These are phyloP conservation scores for Halisarca cf. caerulea DNA, from an alignment of 37 sponge, comb jelly and placozoan genomes.

Conservation along the genomic window DNA sequence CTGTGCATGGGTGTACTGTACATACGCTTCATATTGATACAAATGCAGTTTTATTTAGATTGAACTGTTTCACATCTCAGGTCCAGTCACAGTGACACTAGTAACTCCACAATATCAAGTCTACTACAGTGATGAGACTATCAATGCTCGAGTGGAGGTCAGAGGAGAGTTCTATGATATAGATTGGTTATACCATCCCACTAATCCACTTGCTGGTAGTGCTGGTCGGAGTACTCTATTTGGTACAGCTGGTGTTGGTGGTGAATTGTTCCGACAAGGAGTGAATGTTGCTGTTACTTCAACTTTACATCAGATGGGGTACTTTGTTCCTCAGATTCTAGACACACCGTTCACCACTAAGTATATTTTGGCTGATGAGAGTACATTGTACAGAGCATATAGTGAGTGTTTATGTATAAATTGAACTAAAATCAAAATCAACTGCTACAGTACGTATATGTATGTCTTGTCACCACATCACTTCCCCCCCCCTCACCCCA, in stretches of 20 bases:
- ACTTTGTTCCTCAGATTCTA: conserved; percentile 1
- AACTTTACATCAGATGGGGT: not conserved
- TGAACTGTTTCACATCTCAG: too few relatives aligned
- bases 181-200: not conserved
- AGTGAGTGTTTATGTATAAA: not conserved
- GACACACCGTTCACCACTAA: not conserved
- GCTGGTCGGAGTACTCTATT: not conserved
- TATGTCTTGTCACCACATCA: too few relatives aligned
- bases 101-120: too few relatives aligned
- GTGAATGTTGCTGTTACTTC: not conserved
- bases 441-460: not conserved
- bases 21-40: too few relatives aligned
- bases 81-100: too few relatives aligned
- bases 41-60: too few relatives aligned
- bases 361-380: too few relatives aligned
- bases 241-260: not conserved
- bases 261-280: not conserved
- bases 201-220: not conserved
- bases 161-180: conserved; percentile 4
- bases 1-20: too few relatives aligned
- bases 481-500: too few relatives aligned
- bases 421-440: not conserved
- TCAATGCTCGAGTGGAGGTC: not conserved
- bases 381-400: too few relatives aligned
- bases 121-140: too few relatives aligned